Percentiles rank a stretch among this genome's conserved stretches.
Conservation (phyloP, 2,113 vertebrate genomes). For the Haliaeetus leucogaster region DNA sequence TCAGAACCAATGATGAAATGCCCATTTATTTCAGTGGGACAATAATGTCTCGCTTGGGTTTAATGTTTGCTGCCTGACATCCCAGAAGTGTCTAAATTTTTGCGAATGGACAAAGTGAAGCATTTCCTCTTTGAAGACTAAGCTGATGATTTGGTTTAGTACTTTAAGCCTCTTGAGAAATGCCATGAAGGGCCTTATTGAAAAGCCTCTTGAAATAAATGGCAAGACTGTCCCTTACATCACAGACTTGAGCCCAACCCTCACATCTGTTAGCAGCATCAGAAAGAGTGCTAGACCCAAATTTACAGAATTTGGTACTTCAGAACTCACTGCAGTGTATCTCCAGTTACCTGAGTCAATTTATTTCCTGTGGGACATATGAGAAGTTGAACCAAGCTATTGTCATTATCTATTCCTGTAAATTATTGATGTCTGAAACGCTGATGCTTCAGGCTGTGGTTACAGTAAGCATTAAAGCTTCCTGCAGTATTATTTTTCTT, state of each 20-base stretch:
- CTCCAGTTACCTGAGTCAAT: not conserved
- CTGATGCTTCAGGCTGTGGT: conserved; percentile 26
- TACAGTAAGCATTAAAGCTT: conserved; percentile 51
- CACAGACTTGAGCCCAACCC: not conserved
- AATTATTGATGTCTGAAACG: conserved; percentile 49
- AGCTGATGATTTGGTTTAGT: not conserved
- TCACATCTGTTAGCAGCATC: not conserved
- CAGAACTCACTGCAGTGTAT: not conserved
- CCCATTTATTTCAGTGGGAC: not conserved
- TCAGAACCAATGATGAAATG: not conserved
- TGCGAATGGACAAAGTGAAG: not conserved
- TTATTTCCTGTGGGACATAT: not conserved
- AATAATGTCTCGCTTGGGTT: not conserved
- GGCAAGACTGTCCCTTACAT: not conserved
- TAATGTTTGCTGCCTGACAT: not conserved
- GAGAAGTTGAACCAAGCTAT: not conserved
- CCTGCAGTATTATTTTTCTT: conserved; percentile 30
- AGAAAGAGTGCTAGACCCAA: not conserved
- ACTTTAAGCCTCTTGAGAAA: not conserved
- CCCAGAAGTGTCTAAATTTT: not conserved
- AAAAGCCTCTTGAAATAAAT: not conserved
- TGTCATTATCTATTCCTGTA: conserved; percentile 24
- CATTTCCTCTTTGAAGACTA: not conserved
- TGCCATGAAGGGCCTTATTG: not conserved
- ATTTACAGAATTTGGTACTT: not conserved